Percentiles rank a stretch among this genome's conserved stretches.
These are phyloP conservation scores for Horisme vitalbata DNA, from an alignment of 2,888 invertebrate genomes.

Conservation along the genomic window DNA sequence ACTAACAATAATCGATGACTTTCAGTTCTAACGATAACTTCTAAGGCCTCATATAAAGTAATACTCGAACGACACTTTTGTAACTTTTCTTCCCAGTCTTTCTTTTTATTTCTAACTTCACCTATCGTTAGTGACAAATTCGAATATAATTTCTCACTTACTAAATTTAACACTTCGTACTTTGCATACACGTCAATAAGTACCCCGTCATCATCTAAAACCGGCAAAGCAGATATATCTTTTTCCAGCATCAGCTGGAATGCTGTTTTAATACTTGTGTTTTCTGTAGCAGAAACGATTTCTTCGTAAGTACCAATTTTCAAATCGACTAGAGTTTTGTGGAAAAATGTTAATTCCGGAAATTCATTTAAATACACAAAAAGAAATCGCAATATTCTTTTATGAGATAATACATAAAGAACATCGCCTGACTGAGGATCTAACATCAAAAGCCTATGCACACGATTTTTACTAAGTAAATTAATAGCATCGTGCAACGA, in stretches of 20 bases:
- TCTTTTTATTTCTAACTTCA: conserved; percentile 93
- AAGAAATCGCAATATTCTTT: conserved; percentile 73
- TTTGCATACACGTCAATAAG: conserved; percentile 76
- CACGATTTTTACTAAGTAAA: conserved; percentile 67
- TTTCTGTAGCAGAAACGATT: conserved; percentile 67
- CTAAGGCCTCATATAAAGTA: conserved; percentile 92
- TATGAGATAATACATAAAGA: conserved; percentile 73
- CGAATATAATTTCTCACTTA: conserved; percentile 96
- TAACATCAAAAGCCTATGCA: conserved; percentile 72
- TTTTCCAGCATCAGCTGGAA: conserved; percentile 72
- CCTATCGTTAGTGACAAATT: conserved; percentile 93
- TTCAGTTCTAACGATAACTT: conserved; percentile 95
- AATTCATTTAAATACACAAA: conserved; percentile 78
- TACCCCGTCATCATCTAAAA: conserved; percentile 68
- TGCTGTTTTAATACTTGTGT: conserved; percentile 68
- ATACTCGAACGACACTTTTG: conserved; percentile 94
- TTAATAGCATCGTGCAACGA: conserved; percentile 77
- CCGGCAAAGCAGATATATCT: conserved; percentile 75
- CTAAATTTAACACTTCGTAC: conserved; percentile 87
- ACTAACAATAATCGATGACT: conserved; percentile 83
- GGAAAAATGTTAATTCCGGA: conserved; percentile 76
- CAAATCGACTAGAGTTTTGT: conserved; percentile 67
- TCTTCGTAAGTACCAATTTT: conserved; percentile 76
- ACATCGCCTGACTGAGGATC: conserved; percentile 72
- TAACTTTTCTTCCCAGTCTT: conserved; percentile 96